Conservation (phyloP, 2,888 invertebrate species). For the Molorchus minor region DNA sequence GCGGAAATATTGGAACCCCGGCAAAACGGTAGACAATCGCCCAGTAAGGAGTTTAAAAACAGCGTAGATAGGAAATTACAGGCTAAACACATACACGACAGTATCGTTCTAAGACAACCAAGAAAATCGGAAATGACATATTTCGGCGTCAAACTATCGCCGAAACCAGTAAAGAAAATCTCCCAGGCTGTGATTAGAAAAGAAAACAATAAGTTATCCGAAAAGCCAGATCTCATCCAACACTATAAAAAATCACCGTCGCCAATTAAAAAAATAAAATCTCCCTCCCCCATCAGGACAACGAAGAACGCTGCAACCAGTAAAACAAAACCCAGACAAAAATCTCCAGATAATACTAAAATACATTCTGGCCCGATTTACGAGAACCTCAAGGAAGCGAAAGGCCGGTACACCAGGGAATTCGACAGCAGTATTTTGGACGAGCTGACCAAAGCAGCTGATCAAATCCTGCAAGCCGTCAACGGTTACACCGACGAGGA, state of each 20-base stretch:
- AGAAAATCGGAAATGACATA: constrained; percentile 61
- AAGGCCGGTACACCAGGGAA: constrained; percentile 40
- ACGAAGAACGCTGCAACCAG: not conserved
- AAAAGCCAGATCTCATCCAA: constrained; percentile 57
- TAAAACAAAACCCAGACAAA: constrained; percentile 28
- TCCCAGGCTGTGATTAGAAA: constrained; percentile 47
- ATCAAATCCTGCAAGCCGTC: constrained; percentile 68
- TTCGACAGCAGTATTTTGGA: constrained; percentile 64
- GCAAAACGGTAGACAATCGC: constrained; percentile 26
- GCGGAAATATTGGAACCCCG: not conserved
- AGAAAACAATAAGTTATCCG: constrained; percentile 45
- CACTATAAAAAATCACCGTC: constrained; percentile 43
- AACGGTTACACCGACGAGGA: constrained; percentile 66
- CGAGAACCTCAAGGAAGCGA: constrained; percentile 54
- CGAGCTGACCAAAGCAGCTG: constrained; percentile 68
- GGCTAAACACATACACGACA: constrained; percentile 43
- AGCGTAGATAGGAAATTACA: constrained; percentile 32
- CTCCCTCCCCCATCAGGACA: constrained; percentile 23
- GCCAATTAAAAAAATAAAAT: too few species aligned
- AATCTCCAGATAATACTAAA: constrained; percentile 30
- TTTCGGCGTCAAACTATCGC: constrained; percentile 56
- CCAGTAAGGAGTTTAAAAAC: constrained; percentile 37
- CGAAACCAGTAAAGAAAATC: constrained; percentile 46
- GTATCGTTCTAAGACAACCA: constrained; percentile 57
- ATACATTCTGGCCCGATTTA: constrained; percentile 52